Conservation (phyloP, 2,888 invertebrate genomes). For the Tetragonisca angustula region DNA sequence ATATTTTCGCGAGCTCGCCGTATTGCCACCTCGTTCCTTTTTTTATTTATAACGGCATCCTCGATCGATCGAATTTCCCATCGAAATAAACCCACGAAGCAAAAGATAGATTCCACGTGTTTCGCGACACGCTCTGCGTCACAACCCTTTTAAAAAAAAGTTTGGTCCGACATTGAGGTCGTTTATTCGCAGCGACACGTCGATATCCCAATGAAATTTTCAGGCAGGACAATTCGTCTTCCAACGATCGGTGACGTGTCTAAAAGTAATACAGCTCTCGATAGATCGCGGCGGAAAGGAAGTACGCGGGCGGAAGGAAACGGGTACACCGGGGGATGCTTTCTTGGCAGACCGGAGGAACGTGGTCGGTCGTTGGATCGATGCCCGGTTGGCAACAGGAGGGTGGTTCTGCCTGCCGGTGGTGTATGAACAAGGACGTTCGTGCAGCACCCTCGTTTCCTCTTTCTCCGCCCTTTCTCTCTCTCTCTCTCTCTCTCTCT, state of each 20-base stretch:
- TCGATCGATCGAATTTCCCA: neutral
- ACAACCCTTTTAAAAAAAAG: neutral
- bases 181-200: neutral
- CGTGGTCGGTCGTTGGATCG: constrained; percentile 79
- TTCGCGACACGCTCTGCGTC: neutral
- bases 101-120: neutral
- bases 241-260: neutral
- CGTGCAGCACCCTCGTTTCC: constrained; percentile 38
- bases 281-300: constrained; percentile 30
- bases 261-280: neutral
- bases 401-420: constrained; percentile 61
- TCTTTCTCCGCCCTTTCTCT: constrained; percentile 21
- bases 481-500: constrained; percentile 2
- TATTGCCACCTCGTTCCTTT: neutral
- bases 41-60: neutral
- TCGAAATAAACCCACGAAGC: neutral
- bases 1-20: too few species aligned
- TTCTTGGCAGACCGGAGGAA: constrained; percentile 64
- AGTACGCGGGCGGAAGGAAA: constrained; percentile 46
- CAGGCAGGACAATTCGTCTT: neutral
- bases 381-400: constrained; percentile 81
- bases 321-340: constrained; percentile 48
- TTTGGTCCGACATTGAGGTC: neutral
- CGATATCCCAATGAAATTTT: constrained; percentile 7
- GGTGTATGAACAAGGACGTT: constrained; percentile 54